Base-by-base conservation (phyloP, 2,113 vertebrate species). In the Origma solitaria region DNA sequence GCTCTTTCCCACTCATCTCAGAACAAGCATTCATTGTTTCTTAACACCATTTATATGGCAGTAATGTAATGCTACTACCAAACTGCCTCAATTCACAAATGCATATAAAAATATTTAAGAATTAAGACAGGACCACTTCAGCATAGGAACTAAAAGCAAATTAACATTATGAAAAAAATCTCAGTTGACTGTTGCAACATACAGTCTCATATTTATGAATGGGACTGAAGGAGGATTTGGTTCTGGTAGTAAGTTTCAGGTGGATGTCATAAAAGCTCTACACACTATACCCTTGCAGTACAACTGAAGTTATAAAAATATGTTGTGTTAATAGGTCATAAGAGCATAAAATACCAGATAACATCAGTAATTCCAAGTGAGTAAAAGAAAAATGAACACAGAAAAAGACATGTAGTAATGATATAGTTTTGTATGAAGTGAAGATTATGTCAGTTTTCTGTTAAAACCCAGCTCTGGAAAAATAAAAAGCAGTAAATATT, bases 1-100 rank as follows among this genome's bases (percentile, higher is more conserved):
- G 97, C 95, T 96, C 94, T 94, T 97, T 98, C 96, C 94, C 97
- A 95, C 96, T 98, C 89, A 49, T 90, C 91, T 69, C 82, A 95
- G 94, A 98, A 98, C 97, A 98, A 98, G 97, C 54, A 64, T 60
- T 89, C 91, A 87, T 91, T 97, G 96, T 96, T 89, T 81, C 71
- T 72, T 45, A 86, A 64, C 56, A 60, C 33, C 66, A 60, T 82
- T 84, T 70, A 65, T 81, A 82, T 0, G 2, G 47, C 17, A 82
- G 53, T 25, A 90, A 77, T 23, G 47, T 19, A 95, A 73, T 49
- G 57, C 47, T 66, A n/a, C 50, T 64, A 82, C 64, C 77, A 75
- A 92, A 78, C 19, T 73, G 50, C 61, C 51, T 72, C 51, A 64
- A 81, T 75, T 82, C 16, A 60, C 38, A 70, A 76, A 88, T 17